Evolutionary conservation across 2,888 invertebrate genomes (phyloP).

Genomic region (Metalampra italica): DNA sequence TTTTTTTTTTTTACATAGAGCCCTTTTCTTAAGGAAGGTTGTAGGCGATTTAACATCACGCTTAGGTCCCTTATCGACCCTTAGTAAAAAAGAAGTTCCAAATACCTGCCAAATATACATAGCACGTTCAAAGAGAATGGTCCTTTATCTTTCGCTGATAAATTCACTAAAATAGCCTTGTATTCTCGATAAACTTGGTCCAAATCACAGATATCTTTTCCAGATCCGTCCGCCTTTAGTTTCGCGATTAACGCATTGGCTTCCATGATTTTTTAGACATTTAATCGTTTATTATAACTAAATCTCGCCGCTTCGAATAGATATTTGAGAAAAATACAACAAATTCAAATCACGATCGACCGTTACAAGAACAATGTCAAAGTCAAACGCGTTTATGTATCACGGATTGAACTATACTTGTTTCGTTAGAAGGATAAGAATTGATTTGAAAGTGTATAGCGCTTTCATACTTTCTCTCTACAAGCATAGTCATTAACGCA

Average conservation of each 20-base stretch:
- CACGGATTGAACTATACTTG: not conserved
- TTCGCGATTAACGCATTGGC: conserved; percentile 50
- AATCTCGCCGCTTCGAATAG: too few species aligned
- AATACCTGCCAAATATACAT: conserved; percentile 63
- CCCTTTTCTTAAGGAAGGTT: too few species aligned
- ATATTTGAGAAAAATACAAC: too few species aligned
- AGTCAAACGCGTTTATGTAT: not conserved
- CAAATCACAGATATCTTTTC: conserved; percentile 41
- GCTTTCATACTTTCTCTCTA: too few species aligned
- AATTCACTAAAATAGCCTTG: conserved; percentile 33
- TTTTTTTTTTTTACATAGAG: too few species aligned
- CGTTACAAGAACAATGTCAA: not conserved
- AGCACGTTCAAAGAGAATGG: conserved; percentile 56
- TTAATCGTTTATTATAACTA: too few species aligned
- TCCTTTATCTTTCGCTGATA: conserved; percentile 43
- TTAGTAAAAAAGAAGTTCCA: not conserved
- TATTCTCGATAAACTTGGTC: conserved; percentile 35
- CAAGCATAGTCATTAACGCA: too few species aligned
- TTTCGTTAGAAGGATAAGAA: not conserved
- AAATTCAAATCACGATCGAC: too few species aligned
- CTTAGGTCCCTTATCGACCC: too few species aligned
- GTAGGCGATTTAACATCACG: too few species aligned
- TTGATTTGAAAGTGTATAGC: too few species aligned
- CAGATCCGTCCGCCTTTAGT: conserved; percentile 49
- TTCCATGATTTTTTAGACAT: conserved; percentile 38